Conservation (phyloP, 1,140 invertebrate genomes). For the Meteorus sp. region DNA sequence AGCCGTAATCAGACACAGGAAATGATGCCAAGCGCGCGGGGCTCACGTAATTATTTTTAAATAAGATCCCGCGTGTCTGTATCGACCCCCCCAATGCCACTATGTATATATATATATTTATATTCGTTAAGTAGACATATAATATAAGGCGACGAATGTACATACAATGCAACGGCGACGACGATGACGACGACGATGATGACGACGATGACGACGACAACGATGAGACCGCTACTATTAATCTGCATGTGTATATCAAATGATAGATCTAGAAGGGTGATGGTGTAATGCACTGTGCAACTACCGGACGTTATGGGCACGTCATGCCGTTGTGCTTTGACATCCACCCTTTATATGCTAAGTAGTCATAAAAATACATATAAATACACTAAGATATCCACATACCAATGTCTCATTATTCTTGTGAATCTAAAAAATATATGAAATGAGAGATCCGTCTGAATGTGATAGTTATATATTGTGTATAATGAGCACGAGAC, state of each 20-base stretch:
- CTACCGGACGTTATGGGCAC: constrained; percentile 47
- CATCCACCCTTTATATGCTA: constrained; percentile 39
- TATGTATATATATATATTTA: no score
- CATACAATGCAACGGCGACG: no score
- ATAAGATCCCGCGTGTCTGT: constrained; percentile 49
- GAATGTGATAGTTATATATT: no score
- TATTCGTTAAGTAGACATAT: no score
- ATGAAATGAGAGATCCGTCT: no score
- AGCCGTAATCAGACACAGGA: constrained; percentile 58
- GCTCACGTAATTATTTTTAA: constrained; percentile 58
- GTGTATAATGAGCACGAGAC: not conserved
- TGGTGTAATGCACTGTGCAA: constrained; percentile 37
- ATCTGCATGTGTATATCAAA: constrained; percentile 44
- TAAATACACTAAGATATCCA: not conserved
- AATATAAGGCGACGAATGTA: no score
- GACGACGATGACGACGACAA: constrained; percentile 32
- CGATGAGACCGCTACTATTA: constrained; percentile 55
- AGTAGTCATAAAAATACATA: constrained; percentile 1
- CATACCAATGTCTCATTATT: not conserved
- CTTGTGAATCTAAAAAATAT: no score
- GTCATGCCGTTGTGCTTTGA: constrained; percentile 39
- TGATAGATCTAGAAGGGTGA: constrained; percentile 35
- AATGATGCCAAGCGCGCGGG: constrained; percentile 39
- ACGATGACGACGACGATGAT: constrained; percentile 5
- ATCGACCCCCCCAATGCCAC: no score